phyloP scores from a whole-genome alignment of 2,888 invertebrate species.

The Drosophila multiciliata region DNA sequence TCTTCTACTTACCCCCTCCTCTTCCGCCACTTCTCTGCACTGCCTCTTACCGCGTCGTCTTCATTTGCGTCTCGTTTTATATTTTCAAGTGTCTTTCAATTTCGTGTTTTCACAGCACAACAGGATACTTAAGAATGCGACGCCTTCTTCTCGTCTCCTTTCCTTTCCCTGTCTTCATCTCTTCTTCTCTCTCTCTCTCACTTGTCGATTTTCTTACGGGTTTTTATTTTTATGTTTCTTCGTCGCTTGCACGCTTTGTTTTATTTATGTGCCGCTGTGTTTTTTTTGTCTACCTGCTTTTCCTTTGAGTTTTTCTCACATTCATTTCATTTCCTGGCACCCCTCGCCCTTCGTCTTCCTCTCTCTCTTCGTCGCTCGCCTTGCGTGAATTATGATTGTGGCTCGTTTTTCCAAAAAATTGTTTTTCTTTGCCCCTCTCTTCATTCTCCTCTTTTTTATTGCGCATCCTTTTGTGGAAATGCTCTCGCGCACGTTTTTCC shows the following conservation, averaged over 20 bases:
- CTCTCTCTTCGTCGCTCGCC: constrained; percentile 1
- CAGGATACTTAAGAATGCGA: constrained; percentile 60
- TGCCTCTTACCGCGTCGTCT: not conserved
- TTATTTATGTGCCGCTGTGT: constrained; percentile 49
- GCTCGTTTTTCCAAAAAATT: constrained; percentile 58
- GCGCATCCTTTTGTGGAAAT: constrained; percentile 56
- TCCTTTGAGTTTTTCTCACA: constrained; percentile 77
- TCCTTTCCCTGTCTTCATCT: not conserved
- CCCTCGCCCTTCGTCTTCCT: constrained; percentile 1
- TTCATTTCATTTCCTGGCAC: constrained; percentile 73
- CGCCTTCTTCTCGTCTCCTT: not conserved
- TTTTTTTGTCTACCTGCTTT: constrained; percentile 56
- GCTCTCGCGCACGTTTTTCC: constrained; percentile 37
- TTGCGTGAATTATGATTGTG: constrained; percentile 78
- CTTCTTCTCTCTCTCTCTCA: not conserved
- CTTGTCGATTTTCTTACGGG: not conserved
- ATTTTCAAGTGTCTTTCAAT: constrained; percentile 52
- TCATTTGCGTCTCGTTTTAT: constrained; percentile 3
- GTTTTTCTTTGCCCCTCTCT: constrained; percentile 13
- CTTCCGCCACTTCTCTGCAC: not conserved
- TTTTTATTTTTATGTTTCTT: constrained; percentile 39
- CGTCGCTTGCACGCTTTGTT: constrained; percentile 35
- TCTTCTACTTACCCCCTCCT: not conserved
- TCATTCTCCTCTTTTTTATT: constrained; percentile 18
- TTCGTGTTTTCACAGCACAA: constrained; percentile 40